phyloP scores from a whole-genome alignment of 2,888 invertebrate genomes.

The Tanytarsus gracilentus region DNA sequence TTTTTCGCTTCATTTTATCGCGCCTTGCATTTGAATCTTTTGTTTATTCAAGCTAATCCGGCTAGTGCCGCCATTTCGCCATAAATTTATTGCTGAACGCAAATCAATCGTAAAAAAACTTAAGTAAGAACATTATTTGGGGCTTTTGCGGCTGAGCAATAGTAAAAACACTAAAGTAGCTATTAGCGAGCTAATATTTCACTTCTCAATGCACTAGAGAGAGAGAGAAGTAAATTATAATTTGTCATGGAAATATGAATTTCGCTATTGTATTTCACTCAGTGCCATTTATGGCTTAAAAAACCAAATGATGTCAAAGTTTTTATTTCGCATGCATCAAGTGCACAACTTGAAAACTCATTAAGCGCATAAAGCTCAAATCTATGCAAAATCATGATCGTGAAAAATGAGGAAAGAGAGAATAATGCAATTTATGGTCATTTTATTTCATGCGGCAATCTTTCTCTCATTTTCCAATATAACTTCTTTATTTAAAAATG shows the following conservation, averaged over 20 bases:
- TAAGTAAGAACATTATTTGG: conserved; percentile 6
- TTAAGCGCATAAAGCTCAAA: not conserved
- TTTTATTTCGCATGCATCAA: not conserved
- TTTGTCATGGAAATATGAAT: conserved; percentile 27
- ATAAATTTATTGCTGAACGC: not conserved
- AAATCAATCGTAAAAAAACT: conserved; percentile 4
- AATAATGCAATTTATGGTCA: not conserved
- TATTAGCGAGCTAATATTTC: no score
- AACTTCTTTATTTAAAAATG: no score
- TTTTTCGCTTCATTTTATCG: not conserved
- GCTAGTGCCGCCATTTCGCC: not conserved
- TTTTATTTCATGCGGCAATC: no score
- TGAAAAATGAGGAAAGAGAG: not conserved
- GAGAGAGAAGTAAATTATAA: conserved; percentile 29
- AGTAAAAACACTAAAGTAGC: not conserved
- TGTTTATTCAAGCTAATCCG: not conserved
- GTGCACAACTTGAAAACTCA: conserved; percentile 15
- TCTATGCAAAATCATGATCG: conserved; percentile 4
- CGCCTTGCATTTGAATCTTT: conserved; percentile 27
- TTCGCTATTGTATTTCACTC: conserved; percentile 1
- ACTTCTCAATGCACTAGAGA: conserved; percentile 20
- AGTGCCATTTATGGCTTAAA: conserved; percentile 15
- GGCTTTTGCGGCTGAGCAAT: not conserved
- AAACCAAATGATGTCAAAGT: conserved; percentile 24
- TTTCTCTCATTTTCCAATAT: no score